phyloP scores from a whole-genome alignment of 2,797 vertebrate species.

The Columba guinea region DNA sequence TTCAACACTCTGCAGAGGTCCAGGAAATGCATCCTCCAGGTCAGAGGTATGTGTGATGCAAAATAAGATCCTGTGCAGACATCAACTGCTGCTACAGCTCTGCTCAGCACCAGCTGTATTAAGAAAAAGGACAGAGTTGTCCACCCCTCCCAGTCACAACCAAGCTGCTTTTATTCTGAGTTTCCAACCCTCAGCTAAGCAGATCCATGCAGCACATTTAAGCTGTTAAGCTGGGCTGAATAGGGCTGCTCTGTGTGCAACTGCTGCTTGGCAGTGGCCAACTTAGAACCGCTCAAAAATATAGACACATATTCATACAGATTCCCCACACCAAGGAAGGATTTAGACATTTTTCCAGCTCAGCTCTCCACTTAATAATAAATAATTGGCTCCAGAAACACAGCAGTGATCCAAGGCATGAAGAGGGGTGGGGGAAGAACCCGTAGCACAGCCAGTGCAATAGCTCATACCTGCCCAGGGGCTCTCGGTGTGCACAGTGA shows the following conservation, averaged over 20 bases:
- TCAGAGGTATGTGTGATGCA: not conserved
- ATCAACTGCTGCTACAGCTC: not conserved
- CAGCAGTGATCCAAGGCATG: not conserved
- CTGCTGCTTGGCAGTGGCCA: not conserved
- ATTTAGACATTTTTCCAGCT: not conserved
- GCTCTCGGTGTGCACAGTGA: not conserved
- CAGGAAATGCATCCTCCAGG: not conserved
- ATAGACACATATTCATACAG: not conserved
- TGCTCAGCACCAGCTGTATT: not conserved
- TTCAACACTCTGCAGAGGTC: not conserved
- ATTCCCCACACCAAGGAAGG: not conserved
- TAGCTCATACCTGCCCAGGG: not conserved
- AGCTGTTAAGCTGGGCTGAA: slow-evolving; percentile 35
- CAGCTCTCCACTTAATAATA: not conserved
- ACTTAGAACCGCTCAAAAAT: not conserved
- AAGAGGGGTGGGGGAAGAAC: not conserved
- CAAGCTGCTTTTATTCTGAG: slow-evolving; percentile 9
- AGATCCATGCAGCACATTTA: not conserved
- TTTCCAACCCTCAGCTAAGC: slow-evolving; percentile 7
- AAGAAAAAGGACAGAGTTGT: not conserved
- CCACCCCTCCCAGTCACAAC: not conserved
- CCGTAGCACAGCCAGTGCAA: not conserved
- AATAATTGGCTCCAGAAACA: slow-evolving; percentile 5
- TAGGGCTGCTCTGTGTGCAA: not conserved
- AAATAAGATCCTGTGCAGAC: not conserved